Base-by-base conservation (phyloP, 2,888 invertebrate species). In the Heliconius erato region DNA sequence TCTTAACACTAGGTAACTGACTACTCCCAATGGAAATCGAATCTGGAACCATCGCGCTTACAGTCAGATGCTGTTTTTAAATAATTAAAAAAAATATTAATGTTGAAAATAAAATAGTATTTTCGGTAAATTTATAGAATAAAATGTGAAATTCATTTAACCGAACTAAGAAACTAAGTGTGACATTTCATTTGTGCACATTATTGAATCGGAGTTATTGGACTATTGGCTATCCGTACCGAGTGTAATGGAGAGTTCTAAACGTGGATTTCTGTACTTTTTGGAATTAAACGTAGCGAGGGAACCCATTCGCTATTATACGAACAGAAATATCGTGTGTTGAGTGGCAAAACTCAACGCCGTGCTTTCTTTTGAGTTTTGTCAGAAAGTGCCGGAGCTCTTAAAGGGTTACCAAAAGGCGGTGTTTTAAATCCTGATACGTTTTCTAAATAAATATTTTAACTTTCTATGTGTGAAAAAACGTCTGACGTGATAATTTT, bases 201-300 rank as follows among this genome's bases (percentile, higher is more conserved):
- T 93, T 94, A 94, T 94, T 94, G 94, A 94, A 94, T 94, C 93
- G 93, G 93, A 94, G 92, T 94, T 94, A 94, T 94, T 94, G 93
- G 87, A 88, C 87, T 63, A 63, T n/a, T 12, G 89, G 88, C 88
- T 86, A 85, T 85, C 79, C 82, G 68, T 85, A 79, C 84, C 85
- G 63, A 78, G 32, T 79, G 44, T 40, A 44, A 65, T 88, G 83
- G 89, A 89, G 88, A 69, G 68, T 81, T 49, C 16, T 78, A 72
- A 28, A 54, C 54, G 49, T 4, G 19, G 19, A 40, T 63, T 67
- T 23, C 4, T 71, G 59, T 63, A 3, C 11, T n/a, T 63, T n/a
- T 63, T 19, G 3, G 7, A 54, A 54, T 54, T 19, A 54, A 23
- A 23, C 54, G 6, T 19, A n/a, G n/a, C n/a, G n/a, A n/a, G n/a